Evolutionary conservation across 2,888 invertebrate species (phyloP).

Genomic region (Hoplodrina blanda): DNA sequence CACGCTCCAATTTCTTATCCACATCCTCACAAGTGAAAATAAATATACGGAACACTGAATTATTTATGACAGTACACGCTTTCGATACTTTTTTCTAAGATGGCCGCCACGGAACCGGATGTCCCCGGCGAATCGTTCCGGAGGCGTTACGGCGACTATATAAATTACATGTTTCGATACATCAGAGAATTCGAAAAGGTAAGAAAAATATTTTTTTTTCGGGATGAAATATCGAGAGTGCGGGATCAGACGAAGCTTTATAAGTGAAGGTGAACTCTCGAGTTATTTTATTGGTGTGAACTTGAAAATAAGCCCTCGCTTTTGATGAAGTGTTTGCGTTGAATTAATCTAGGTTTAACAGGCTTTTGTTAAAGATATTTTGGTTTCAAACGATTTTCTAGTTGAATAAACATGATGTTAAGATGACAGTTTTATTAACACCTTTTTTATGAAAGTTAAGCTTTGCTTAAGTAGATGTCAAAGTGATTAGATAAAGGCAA

Average conservation of each 20-base stretch:
- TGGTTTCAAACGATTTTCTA: constrained; percentile 40
- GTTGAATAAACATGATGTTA: constrained; percentile 33
- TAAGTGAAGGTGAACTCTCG: constrained; percentile 5
- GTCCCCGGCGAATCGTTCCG: constrained; percentile 69
- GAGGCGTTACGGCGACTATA: constrained; percentile 62
- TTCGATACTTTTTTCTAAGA: constrained; percentile 67
- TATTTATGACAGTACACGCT: constrained; percentile 63
- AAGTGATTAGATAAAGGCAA: neutral
- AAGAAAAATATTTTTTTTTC: constrained; percentile 38
- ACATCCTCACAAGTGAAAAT: constrained; percentile 60
- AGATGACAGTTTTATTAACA: constrained; percentile 22
- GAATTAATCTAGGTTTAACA: constrained; percentile 42
- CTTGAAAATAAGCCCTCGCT: constrained; percentile 23
- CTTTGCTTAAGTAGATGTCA: neutral
- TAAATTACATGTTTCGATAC: constrained; percentile 60
- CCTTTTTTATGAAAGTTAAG: constrained; percentile 5
- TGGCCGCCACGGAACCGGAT: constrained; percentile 66
- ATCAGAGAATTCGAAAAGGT: constrained; percentile 47
- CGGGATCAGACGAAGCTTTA: constrained; percentile 10
- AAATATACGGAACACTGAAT: constrained; percentile 67
- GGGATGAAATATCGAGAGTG: constrained; percentile 31
- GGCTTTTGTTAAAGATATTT: constrained; percentile 28
- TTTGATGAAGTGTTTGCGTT: constrained; percentile 38
- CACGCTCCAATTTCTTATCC: constrained; percentile 50
- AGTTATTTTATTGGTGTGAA: constrained; percentile 32